Conservation (phyloP, 2,113 vertebrate genomes). For the Edolisoma coerulescens region DNA sequence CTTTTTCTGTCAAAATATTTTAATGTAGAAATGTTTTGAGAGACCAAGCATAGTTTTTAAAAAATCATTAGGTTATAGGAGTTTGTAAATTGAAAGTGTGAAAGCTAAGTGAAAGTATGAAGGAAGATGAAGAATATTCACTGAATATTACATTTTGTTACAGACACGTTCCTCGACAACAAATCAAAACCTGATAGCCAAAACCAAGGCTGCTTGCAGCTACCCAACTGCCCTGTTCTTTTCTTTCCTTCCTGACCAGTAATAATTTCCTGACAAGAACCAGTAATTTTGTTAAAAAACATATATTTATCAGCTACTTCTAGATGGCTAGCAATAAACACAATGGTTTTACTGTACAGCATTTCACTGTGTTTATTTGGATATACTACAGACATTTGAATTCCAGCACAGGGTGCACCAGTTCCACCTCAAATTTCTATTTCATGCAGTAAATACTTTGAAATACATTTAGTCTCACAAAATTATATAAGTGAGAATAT, state of each 20-base stretch:
- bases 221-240: neutral
- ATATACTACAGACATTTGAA: neutral
- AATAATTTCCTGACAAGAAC: neutral
- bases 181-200: neutral
- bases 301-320: neutral
- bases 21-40: neutral
- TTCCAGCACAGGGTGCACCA: neutral
- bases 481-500: neutral
- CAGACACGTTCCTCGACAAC: neutral
- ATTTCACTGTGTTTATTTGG: neutral
- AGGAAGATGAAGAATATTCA: neutral
- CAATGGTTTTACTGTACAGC: neutral
- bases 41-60: neutral
- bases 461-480: neutral
- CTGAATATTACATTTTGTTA: neutral
- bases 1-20: neutral
- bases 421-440: neutral
- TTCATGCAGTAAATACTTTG: neutral
- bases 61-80: neutral
- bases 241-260: neutral
- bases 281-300: neutral
- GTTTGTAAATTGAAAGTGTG: neutral
- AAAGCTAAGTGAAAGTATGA: neutral
- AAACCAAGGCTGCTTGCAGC: neutral
- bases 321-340: neutral